Evolutionary conservation across 2,888 invertebrate genomes (phyloP).

Genomic region (Standfussiana lucernea): DNA sequence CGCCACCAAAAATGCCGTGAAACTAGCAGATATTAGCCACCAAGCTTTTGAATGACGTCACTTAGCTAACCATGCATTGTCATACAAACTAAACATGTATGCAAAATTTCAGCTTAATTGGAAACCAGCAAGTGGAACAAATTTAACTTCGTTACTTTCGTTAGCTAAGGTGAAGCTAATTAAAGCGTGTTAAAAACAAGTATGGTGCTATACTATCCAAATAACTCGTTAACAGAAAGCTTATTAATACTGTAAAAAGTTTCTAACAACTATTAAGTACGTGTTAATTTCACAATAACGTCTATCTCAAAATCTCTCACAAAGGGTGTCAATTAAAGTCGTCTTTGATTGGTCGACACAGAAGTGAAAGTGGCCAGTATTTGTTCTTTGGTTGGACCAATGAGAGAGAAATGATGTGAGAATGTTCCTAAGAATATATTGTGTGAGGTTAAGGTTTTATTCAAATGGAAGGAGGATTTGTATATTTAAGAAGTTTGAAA

Average conservation of each 20-base stretch:
- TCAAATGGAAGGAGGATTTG: no score
- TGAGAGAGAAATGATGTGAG: constrained; percentile 6
- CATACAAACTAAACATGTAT: no score
- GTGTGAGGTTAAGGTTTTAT: not conserved
- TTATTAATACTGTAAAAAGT: not conserved
- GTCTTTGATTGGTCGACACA: constrained; percentile 32
- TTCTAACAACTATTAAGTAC: not conserved
- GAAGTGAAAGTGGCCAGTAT: constrained; percentile 56
- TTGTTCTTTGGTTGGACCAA: constrained; percentile 34
- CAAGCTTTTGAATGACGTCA: no score
- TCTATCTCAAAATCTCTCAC: constrained; percentile 40
- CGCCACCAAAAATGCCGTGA: no score
- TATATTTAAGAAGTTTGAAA: no score
- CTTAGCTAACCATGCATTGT: no score
- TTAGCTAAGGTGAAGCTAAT: no score
- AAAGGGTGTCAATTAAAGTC: constrained; percentile 60
- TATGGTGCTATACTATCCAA: not conserved
- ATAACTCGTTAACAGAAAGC: not conserved
- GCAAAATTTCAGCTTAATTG: no score
- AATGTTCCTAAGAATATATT: not conserved
- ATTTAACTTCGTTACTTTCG: no score
- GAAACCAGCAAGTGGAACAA: no score
- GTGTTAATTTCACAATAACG: constrained; percentile 44
- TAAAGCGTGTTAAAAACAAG: no score
- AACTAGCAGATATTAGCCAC: no score